Base-by-base conservation (phyloP, 2,113 vertebrate species). In the Scartelaos histophorus region DNA sequence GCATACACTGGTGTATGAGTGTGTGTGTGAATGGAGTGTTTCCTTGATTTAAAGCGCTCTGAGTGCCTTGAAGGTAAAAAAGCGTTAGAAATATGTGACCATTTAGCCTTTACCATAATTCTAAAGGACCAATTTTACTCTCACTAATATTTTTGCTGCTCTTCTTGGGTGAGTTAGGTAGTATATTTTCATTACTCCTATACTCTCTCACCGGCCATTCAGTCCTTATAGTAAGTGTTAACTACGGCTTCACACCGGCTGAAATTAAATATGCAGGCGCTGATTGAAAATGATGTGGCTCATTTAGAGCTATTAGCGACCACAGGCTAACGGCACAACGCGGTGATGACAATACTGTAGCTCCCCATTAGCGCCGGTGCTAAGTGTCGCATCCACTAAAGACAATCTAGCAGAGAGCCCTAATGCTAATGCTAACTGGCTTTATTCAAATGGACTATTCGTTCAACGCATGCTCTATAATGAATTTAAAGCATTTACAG, bases 271-370 rank as follows among this genome's bases (percentile, higher is more conserved):
- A 35, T 21, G 19, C 34, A 19, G 12, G 35, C 17, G 62, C 38
- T 45, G 38, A 66, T 46, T 66, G 64, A 66, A 66, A 66, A 46
- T 66, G 64, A 66, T 66, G 64, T 46, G 64, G 43, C 13, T 66
- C 64, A 66, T 66, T 66, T 66, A 21, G 15, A 35, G 19, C 34
- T 34, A 64, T 64, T 19, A 35, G 29, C 16, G 61, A 64, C 34
- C 34, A 10, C 3, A 3, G 22, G 15, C 22, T 35, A 45, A 21
- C 21, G 21, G 43, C 38, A 43, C 21, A 66, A 46, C 43, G 6
- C 19, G 3, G 35, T 17, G 43, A 66, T 66, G 64, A 66, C 64
- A 66, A 66, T 46, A 24, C 64, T 47, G 21, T 13, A 43, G 64
- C 1, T n/a, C 51, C 51, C n/a, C 64, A 46, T 66, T 21, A 46